phyloP scores from a whole-genome alignment of 2,113 vertebrate genomes.

The Sinosuthora webbiana region DNA sequence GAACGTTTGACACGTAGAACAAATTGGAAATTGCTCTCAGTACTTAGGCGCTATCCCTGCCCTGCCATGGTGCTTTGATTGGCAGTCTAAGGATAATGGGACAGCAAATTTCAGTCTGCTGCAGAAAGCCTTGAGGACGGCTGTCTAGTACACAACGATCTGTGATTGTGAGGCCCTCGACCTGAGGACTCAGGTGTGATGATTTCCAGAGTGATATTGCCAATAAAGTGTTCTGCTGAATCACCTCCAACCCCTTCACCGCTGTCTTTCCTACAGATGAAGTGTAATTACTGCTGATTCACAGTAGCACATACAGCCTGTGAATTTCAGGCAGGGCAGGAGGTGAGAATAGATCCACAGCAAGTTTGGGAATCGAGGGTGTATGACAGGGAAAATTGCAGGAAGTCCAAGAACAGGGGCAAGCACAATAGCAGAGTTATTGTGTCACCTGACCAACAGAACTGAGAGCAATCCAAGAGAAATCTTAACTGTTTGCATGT shows the following conservation, averaged over 20 bases:
- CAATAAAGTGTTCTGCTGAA: constrained; percentile 9
- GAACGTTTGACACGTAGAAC: neutral
- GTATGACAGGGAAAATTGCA: neutral
- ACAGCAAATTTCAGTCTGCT: neutral
- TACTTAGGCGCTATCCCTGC: neutral
- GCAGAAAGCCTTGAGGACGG: neutral
- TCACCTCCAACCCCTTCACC: neutral
- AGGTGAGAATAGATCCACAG: neutral
- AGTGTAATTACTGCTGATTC: constrained; percentile 5
- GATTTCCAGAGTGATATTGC: neutral
- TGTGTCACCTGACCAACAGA: neutral
- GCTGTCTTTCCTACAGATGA: neutral
- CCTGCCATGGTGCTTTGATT: neutral
- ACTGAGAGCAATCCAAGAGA: neutral
- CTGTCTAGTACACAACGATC: neutral
- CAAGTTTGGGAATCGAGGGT: neutral
- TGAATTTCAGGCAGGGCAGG: neutral
- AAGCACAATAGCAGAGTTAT: neutral
- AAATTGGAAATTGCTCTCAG: neutral
- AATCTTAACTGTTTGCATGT: neutral
- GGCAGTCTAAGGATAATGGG: neutral
- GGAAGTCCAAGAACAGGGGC: neutral
- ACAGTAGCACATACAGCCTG: neutral
- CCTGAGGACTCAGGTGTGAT: neutral
- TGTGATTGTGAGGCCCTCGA: neutral